Evolutionary conservation across 2,888 invertebrate genomes (phyloP).

Genomic region (Caenorhabditis afra): DNA sequence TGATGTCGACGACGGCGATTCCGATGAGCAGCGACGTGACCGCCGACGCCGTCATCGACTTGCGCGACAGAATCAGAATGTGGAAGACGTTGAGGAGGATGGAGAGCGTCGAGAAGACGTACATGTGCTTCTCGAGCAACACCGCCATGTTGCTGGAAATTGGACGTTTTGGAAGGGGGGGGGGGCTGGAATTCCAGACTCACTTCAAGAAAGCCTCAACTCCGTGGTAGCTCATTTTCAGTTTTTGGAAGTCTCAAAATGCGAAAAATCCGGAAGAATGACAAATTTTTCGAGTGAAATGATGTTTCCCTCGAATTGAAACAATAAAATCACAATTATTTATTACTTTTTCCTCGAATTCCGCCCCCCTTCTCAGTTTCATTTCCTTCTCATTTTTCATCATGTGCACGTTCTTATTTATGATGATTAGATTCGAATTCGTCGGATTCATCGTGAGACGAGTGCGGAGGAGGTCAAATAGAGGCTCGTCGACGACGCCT

Average conservation of each 20-base stretch:
- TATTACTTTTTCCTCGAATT: too few species aligned
- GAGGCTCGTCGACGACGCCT: background rate
- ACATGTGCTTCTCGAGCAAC: conserved; percentile 5
- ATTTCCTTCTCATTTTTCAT: too few species aligned
- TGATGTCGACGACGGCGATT: conserved; percentile 28
- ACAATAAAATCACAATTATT: too few species aligned
- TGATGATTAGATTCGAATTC: too few species aligned
- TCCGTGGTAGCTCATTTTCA: background rate
- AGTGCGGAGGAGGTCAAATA: too few species aligned
- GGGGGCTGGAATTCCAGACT: background rate
- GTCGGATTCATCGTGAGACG: background rate
- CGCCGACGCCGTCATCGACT: conserved; percentile 29
- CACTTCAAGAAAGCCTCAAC: conserved; percentile 13
- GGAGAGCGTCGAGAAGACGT: background rate
- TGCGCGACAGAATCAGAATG: conserved; percentile 4
- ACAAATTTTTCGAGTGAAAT: too few species aligned
- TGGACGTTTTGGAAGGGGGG: background rate
- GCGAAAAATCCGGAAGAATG: background rate
- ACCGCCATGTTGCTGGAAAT: conserved; percentile 8
- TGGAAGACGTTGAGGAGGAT: conserved; percentile 10
- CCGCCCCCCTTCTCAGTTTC: too few species aligned
- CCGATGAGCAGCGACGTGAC: conserved; percentile 24
- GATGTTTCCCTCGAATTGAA: too few species aligned
- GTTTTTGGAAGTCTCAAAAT: background rate
- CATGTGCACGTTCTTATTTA: too few species aligned